phyloP scores from a whole-genome alignment of 2,888 invertebrate species.

The Mantis religiosa region DNA sequence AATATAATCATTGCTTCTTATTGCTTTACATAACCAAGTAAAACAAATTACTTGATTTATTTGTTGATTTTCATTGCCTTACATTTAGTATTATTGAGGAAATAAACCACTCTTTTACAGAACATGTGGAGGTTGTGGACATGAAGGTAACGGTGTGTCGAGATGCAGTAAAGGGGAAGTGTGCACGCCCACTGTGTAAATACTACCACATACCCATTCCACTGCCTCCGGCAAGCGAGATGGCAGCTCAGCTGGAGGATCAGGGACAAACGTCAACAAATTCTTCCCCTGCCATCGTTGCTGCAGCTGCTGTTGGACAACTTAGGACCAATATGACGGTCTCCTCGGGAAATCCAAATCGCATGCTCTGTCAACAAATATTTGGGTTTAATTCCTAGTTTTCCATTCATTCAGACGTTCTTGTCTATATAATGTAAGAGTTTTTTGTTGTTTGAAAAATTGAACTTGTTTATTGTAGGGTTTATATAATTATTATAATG shows the following conservation, averaged over 20 bases:
- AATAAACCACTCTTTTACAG: constrained; percentile 53
- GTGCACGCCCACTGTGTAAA: constrained; percentile 91
- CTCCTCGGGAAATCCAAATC: constrained; percentile 43
- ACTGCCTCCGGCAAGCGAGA: constrained; percentile 76
- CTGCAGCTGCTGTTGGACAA: neutral
- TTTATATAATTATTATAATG: constrained; percentile 33
- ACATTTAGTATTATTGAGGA: neutral
- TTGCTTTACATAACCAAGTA: no score
- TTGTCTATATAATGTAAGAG: constrained; percentile 22
- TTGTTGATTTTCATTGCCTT: neutral
- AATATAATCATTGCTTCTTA: no score
- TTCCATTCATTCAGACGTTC: constrained; percentile 21
- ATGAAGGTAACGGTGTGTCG: constrained; percentile 94
- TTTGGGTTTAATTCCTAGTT: constrained; percentile 30
- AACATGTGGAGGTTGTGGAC: constrained; percentile 92
- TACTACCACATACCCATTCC: constrained; percentile 95
- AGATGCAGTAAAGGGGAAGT: constrained; percentile 91
- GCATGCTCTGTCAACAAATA: constrained; percentile 29
- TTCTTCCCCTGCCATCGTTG: constrained; percentile 33
- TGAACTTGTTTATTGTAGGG: constrained; percentile 29
- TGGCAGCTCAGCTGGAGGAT: constrained; percentile 55
- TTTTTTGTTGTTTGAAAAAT: constrained; percentile 31
- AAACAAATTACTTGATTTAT: no score
- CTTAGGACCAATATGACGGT: constrained; percentile 43
- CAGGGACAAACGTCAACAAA: constrained; percentile 23